These are phyloP conservation scores for Drosophila quinaria DNA, from an alignment of 2,888 invertebrate genomes.

Conservation along the genomic window DNA sequence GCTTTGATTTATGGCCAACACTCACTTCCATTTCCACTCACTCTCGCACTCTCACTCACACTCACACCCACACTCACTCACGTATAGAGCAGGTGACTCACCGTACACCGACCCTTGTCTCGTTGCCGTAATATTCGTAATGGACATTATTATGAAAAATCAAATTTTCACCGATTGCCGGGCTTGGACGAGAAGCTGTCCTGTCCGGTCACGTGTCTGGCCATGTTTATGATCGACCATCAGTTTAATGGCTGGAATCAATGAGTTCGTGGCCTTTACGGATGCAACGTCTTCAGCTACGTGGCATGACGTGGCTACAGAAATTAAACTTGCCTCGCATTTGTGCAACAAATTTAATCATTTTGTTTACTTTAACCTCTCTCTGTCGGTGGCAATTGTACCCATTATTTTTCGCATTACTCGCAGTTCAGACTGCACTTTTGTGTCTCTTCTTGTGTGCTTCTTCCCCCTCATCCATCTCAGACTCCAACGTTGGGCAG, in stretches of 20 bases:
- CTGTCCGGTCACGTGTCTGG: slow-evolving; percentile 57
- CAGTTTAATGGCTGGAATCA: slow-evolving; percentile 66
- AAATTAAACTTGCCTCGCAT: slow-evolving; percentile 42
- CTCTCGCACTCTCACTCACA: neutral
- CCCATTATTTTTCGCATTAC: slow-evolving; percentile 30
- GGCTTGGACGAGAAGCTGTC: slow-evolving; percentile 12
- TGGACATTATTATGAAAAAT: slow-evolving; percentile 66
- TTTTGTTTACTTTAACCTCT: slow-evolving; percentile 9
- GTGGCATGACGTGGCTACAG: slow-evolving; percentile 16
- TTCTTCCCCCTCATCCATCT: too few relatives aligned
- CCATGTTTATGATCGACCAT: slow-evolving; percentile 67
- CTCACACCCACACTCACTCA: neutral
- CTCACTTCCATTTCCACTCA: neutral
- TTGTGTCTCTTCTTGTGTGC: neutral
- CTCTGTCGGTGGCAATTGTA: neutral
- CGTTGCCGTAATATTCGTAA: slow-evolving; percentile 13
- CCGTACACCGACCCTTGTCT: neutral
- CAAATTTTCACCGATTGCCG: slow-evolving; percentile 73
- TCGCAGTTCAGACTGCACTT: slow-evolving; percentile 29
- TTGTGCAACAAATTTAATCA: slow-evolving; percentile 45
- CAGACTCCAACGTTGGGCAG: neutral
- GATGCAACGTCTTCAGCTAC: slow-evolving; percentile 9
- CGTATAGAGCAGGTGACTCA: slow-evolving; percentile 17
- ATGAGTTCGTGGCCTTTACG: slow-evolving; percentile 21
- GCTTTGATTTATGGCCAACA: slow-evolving; percentile 66